A percentile compares a stretch with the other conserved stretches of the same genome.
Evolutionary conservation across 2,888 invertebrate genomes (phyloP).

Genomic region (Aproaerema taeniolella): DNA sequence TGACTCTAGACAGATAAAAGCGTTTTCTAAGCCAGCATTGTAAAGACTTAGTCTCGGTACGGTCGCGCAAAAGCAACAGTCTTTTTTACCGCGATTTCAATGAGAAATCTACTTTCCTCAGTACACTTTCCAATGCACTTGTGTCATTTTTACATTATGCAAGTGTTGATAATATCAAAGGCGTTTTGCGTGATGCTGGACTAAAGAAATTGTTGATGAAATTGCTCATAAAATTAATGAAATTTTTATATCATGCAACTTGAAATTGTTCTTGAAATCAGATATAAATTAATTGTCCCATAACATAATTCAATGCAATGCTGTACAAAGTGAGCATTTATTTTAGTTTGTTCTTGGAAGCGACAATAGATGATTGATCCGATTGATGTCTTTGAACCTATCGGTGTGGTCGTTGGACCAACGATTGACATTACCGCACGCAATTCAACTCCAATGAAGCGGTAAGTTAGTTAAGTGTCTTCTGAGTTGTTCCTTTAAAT

Average conservation of each 20-base stretch:
- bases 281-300: no score
- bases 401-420: slow-evolving; percentile 32
- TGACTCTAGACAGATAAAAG: slow-evolving; percentile 11
- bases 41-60: slow-evolving; percentile 3
- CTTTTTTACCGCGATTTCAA: slow-evolving; percentile 19
- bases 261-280: no score
- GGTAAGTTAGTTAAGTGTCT: slow-evolving; percentile 19
- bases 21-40: slow-evolving; percentile 12
- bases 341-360: no score
- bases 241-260: no score
- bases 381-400: slow-evolving; percentile 29
- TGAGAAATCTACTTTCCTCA: slow-evolving; percentile 39
- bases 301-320: slow-evolving; percentile 3
- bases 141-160: slow-evolving; percentile 22
- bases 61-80: slow-evolving; percentile 7
- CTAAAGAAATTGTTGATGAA: neutral
- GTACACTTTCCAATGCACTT: slow-evolving; percentile 38
- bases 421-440: slow-evolving; percentile 33
- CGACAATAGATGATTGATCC: no score
- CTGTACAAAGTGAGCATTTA: no score
- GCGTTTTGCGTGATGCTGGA: no score
- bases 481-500: neutral
- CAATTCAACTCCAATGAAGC: slow-evolving; percentile 37
- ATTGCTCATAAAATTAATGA: slow-evolving; percentile 1
- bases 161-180: slow-evolving; percentile 23